Conservation (phyloP, 1,140 invertebrate genomes). For the Pseudomyrmex sp. region DNA sequence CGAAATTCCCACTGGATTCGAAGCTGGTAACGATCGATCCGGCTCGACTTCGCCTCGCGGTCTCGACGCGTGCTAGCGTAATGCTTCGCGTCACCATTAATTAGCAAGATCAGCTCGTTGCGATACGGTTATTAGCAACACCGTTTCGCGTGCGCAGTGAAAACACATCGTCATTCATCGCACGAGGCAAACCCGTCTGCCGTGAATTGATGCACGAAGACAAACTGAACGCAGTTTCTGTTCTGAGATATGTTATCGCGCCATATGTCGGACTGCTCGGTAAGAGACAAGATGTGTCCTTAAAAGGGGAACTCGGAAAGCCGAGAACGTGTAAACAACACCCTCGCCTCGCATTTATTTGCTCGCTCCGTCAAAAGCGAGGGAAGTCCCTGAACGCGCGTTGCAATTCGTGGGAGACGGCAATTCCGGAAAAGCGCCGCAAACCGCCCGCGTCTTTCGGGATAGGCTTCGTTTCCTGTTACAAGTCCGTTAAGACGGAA, state of each 20-base stretch:
- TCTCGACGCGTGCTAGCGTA: constrained; percentile 13
- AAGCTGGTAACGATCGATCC: constrained; percentile 31
- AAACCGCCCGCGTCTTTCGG: neutral
- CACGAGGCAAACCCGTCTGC: neutral
- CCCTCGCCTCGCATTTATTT: constrained; percentile 25
- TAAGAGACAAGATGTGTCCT: constrained; percentile 33
- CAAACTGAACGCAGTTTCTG: constrained; percentile 15
- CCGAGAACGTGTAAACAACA: constrained; percentile 55
- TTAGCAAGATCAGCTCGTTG: constrained; percentile 44
- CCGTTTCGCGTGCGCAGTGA: constrained; percentile 21
- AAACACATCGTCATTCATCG: constrained; percentile 30
- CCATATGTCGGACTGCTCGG: constrained; percentile 24
- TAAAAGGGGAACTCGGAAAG: constrained; percentile 4
- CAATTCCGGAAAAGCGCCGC: constrained; percentile 40
- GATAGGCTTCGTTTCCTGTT: constrained; percentile 39
- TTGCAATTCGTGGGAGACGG: neutral
- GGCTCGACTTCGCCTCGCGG: neutral
- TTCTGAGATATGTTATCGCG: constrained; percentile 60
- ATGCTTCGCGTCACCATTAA: constrained; percentile 45
- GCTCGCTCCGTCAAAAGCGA: neutral
- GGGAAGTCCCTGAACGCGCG: neutral
- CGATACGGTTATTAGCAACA: constrained; percentile 42
- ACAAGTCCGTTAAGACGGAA: constrained; percentile 29
- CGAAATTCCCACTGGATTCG: constrained; percentile 31
- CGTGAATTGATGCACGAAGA: constrained; percentile 20